phyloP scores from a whole-genome alignment of 1,140 invertebrate species.

The Zaprionus taronus region DNA sequence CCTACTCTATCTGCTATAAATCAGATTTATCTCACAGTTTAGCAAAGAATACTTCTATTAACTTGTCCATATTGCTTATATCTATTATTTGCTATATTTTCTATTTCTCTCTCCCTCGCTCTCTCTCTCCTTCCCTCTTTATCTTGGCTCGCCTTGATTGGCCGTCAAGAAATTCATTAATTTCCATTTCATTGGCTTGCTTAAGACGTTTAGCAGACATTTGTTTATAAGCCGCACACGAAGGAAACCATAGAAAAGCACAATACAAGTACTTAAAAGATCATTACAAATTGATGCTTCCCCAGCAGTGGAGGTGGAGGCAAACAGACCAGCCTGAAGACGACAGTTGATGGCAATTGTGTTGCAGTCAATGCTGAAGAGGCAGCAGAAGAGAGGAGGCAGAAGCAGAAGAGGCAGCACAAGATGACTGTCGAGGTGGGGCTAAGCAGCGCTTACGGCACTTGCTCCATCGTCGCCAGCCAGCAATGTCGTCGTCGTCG shows the following conservation, averaged over 20 bases:
- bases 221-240: slow-evolving; percentile 67
- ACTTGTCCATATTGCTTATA: neutral
- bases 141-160: neutral
- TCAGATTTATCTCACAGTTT: no score
- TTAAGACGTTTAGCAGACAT: slow-evolving; percentile 60
- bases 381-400: neutral
- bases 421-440: slow-evolving; percentile 3
- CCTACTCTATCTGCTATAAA: neutral
- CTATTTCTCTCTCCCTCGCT: neutral
- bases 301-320: slow-evolving; percentile 38
- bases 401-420: neutral
- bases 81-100: neutral
- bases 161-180: slow-evolving; percentile 44
- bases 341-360: slow-evolving; percentile 52
- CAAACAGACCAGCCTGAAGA: slow-evolving; percentile 31
- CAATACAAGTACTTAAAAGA: slow-evolving; percentile 79
- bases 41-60: neutral
- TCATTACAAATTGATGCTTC: slow-evolving; percentile 81
- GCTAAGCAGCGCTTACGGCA: slow-evolving; percentile 55
- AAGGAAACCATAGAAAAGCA: slow-evolving; percentile 53
- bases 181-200: slow-evolving; percentile 72
- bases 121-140: neutral
- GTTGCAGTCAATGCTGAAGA: slow-evolving; percentile 24
- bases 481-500: slow-evolving; percentile 31
- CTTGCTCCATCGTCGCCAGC: slow-evolving; percentile 45